Evolutionary conservation across 2,888 invertebrate genomes (phyloP), one percentile per base, ranked within the genome.

Genomic region (Drosophila niveifrons): DNA sequence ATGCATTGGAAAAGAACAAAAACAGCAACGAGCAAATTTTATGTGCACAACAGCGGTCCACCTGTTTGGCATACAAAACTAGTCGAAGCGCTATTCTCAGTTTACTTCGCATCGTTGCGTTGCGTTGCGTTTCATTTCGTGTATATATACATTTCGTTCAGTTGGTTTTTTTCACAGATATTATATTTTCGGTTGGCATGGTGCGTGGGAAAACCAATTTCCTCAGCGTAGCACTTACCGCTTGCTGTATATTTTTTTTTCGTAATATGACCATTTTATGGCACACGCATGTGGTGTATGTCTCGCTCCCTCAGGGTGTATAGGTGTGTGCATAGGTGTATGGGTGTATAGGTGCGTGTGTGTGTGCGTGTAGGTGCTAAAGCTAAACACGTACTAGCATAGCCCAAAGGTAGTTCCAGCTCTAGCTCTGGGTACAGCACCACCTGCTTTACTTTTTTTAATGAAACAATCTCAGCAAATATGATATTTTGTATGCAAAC

Each of bases 401-500:
- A 66, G 48, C 51, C 63, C 53, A 53, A 55, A 48, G 63, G 66
- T 72, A 72, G 76, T 72, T 68, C 63, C 31, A 58, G 56, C 63
- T 62, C 63, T 62, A 66, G 65, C 64, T 68, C 43, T 52, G 36
- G 53, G 23, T 23, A 29, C 48, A 67, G 57, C 66, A 17, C 31
- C 43, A 44, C 43, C 31, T 58, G 41, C 39, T 59, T 56, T 52
- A 41, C 62, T 83, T 77, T 87, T 87, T 88, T 82, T 85, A 85
- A 88, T 88, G 86, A 85, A 87, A 88, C 88, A 85, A 85, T 88
- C 86, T 88, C 83, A 58, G 86, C 83, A 88, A 85, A 85, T 85
- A 86, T 88, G 86, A 85, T 85, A 85, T 88, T 85, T 88, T 83
- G 88, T 88, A 86, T 86, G 86, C 88, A 88, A 86, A 88, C 88